phyloP scores from a whole-genome alignment of 2,888 invertebrate genomes.

The Biston stratarius region DNA sequence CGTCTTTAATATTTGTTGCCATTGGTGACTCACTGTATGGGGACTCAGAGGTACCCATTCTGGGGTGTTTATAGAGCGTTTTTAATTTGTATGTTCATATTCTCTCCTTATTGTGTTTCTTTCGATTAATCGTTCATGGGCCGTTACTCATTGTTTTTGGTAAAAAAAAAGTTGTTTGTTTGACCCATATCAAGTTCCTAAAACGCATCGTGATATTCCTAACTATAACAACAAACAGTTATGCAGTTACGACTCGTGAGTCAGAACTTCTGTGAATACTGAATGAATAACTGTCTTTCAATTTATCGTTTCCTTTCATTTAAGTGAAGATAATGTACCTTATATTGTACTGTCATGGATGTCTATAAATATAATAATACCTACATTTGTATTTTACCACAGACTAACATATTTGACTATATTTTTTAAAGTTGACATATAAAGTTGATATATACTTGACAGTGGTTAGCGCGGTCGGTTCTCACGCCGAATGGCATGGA shows the following conservation, averaged over 20 bases:
- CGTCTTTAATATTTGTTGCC: no score
- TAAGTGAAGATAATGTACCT: slow-evolving; percentile 10
- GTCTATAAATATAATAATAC: background rate
- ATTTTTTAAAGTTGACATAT: no score
- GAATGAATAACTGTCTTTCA: slow-evolving; percentile 22
- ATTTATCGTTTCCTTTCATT: slow-evolving; percentile 22
- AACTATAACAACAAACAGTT: background rate
- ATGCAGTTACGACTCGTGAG: slow-evolving; percentile 15
- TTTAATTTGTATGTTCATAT: no score
- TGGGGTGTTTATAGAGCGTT: no score
- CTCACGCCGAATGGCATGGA: no score
- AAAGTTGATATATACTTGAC: no score
- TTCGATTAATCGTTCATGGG: slow-evolving; percentile 7
- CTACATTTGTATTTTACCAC: background rate
- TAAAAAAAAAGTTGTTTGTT: slow-evolving; percentile 27
- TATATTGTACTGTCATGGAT: slow-evolving; percentile 1
- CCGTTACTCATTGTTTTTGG: slow-evolving; percentile 16
- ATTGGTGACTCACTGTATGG: no score
- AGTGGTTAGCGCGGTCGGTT: no score
- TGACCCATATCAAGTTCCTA: slow-evolving; percentile 43
- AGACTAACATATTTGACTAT: no score
- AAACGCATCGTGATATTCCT: slow-evolving; percentile 24
- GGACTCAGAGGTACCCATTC: no score
- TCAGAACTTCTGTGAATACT: slow-evolving; percentile 21
- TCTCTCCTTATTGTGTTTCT: background rate